Conservation (phyloP, 1,140 invertebrate genomes). For the Pogonomyrmex californicus region DNA sequence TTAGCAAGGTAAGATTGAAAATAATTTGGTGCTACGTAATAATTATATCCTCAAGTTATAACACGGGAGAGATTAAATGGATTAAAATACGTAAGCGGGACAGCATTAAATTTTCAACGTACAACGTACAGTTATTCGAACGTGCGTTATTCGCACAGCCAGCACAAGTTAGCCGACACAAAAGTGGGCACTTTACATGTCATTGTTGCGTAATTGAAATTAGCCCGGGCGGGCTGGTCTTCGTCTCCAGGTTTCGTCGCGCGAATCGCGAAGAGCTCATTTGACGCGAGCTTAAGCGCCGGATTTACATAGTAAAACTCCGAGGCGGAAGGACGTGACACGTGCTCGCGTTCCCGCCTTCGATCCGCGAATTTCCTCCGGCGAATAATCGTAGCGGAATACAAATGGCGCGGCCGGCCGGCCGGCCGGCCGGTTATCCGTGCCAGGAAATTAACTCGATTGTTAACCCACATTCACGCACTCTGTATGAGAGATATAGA, state of each 20-base stretch:
- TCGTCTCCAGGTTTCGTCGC: constrained; percentile 15
- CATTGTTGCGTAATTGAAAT: constrained; percentile 35
- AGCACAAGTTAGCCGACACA: constrained; percentile 2
- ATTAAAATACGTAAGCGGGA: background rate
- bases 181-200: constrained; percentile 18
- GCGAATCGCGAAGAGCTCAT: constrained; percentile 20
- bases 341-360: constrained; percentile 34
- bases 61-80: background rate
- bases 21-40: background rate
- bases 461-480: constrained; percentile 65
- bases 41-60: background rate
- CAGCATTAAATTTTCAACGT: background rate
- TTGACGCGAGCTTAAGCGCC: constrained; percentile 11
- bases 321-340: constrained; percentile 39
- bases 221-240: constrained; percentile 10
- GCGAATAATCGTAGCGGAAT: constrained; percentile 65
- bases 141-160: background rate
- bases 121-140: background rate
- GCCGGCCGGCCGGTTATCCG: constrained; percentile 56
- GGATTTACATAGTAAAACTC: constrained; percentile 53
- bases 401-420: constrained; percentile 34
- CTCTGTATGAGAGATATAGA: constrained; percentile 32
- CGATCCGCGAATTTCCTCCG: constrained; percentile 65
- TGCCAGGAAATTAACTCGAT: constrained; percentile 72
- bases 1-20: background rate